Conservation (phyloP, 2,113 vertebrate genomes). For the Limanda limanda region DNA sequence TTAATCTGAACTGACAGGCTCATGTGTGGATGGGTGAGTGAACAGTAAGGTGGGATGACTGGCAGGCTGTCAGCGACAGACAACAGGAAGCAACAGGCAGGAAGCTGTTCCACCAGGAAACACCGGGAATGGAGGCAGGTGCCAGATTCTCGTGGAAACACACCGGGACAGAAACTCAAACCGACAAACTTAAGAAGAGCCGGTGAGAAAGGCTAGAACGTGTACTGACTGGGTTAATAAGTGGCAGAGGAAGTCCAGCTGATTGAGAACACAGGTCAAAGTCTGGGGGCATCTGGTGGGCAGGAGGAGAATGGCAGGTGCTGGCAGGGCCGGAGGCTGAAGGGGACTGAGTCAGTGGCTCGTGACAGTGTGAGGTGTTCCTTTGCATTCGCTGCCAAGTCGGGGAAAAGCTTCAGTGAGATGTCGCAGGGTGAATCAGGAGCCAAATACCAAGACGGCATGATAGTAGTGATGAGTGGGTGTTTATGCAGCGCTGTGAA, state of each 20-base stretch:
- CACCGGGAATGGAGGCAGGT: not conserved
- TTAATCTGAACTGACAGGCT: not conserved
- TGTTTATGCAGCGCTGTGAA: not conserved
- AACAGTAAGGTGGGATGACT: not conserved
- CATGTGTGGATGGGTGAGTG: not conserved
- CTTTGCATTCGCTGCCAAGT: constrained; percentile 13
- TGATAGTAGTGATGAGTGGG: not conserved
- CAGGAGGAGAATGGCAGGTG: not conserved
- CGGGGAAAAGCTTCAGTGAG: not conserved
- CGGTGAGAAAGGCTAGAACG: not conserved
- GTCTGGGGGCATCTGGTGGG: not conserved
- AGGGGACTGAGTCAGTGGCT: not conserved
- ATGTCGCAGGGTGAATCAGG: not conserved
- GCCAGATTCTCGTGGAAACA: not conserved
- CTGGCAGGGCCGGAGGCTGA: not conserved
- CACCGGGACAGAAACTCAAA: not conserved
- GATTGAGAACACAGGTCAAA: not conserved
- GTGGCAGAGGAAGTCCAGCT: not conserved
- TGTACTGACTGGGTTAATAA: not conserved
- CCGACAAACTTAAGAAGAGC: not conserved
- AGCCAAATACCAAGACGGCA: not conserved
- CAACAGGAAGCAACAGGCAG: not conserved
- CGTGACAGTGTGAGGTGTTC: not conserved
- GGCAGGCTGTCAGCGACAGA: not conserved
- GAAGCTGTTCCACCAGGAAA: not conserved